Evolutionary conservation across 1,140 invertebrate genomes (phyloP), one percentile per base, ranked within the genome.

Genomic region (Asobara japonica): DNA sequence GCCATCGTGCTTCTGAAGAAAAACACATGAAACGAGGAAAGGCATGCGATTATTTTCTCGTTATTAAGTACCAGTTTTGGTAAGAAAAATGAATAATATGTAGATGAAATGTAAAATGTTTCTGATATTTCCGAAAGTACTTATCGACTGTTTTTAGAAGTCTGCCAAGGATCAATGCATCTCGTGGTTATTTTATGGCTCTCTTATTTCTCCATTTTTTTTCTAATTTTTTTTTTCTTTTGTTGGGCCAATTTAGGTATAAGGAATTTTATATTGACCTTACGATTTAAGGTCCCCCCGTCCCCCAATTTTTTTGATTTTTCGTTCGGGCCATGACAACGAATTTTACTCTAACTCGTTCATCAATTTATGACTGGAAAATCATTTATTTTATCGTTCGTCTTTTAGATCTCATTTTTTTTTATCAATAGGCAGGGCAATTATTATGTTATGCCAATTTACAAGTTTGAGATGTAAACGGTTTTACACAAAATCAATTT

Each of bases 81-180:
- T 76, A 76, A 56, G 25, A 79, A 79, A 82, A 79, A 79, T 79
- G 82, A 83, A 84, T 78, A 79, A 84, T 56, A 61, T 48, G 36
- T 81, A 83, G 82, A 31, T 31, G 29, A 62, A 62, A 83, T 85
- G 82, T 85, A 82, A 84, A 81, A 79, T 81, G 83, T 86, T 86
- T 85, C 79, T 62, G 74, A 85, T 84, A 85, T 84, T 84, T 81
- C 83, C 79, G 80, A 86, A 86, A 85, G 85, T 86, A 86, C 85
- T 86, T 86, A 86, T 86, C 80, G 80, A 86, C 82, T 85, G 82
- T 86, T 86, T 86, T 86, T 84, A 84, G 73, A 83, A 65, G 79
- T 80, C 83, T 78, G 79, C 81, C 84, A 80, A 83, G 77, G 80
- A 83, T 85, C 83, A 81, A 82, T 77, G 75, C 74, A 77, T 74